phyloP scores from a whole-genome alignment of 2,797 vertebrate species.

The Phataginus tricuspis region DNA sequence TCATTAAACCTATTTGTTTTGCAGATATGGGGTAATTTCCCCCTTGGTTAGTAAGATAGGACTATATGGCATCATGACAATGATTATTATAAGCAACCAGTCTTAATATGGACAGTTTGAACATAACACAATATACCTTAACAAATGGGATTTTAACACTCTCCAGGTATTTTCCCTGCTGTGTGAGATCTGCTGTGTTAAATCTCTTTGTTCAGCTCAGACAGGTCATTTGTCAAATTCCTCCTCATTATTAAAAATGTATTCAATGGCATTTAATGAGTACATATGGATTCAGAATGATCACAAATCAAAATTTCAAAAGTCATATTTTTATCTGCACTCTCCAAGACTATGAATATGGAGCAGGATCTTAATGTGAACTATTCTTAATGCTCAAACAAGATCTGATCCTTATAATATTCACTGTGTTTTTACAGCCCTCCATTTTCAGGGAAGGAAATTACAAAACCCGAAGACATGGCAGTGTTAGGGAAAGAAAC shows the following conservation, averaged over 20 bases:
- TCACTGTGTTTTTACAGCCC: not conserved
- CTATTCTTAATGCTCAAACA: constrained; percentile 58
- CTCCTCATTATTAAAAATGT: constrained; percentile 80
- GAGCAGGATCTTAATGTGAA: constrained; percentile 64
- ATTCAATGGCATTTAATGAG: constrained; percentile 81
- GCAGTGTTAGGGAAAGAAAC: not conserved
- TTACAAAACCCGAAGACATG: not conserved
- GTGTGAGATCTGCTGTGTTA: constrained; percentile 59
- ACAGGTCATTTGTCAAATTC: constrained; percentile 77
- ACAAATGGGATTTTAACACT: constrained; percentile 76
- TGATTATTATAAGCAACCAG: constrained; percentile 53
- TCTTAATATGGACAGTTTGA: constrained; percentile 63
- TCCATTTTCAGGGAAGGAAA: constrained; percentile 21
- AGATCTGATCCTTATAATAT: constrained; percentile 39
- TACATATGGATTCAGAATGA: constrained; percentile 81
- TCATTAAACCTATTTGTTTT: constrained; percentile 44
- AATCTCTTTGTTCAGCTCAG: constrained; percentile 77
- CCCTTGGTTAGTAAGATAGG: constrained; percentile 20
- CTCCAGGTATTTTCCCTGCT: constrained; percentile 66
- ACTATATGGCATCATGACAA: not conserved
- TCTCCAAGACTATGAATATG: constrained; percentile 76
- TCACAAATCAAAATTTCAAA: constrained; percentile 80
- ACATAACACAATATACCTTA: constrained; percentile 67
- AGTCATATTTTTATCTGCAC: constrained; percentile 75
- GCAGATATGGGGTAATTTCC: constrained; percentile 9